These are phyloP conservation scores for Papilio glaucus DNA, from an alignment of 1,140 invertebrate species.

Conservation along the genomic window DNA sequence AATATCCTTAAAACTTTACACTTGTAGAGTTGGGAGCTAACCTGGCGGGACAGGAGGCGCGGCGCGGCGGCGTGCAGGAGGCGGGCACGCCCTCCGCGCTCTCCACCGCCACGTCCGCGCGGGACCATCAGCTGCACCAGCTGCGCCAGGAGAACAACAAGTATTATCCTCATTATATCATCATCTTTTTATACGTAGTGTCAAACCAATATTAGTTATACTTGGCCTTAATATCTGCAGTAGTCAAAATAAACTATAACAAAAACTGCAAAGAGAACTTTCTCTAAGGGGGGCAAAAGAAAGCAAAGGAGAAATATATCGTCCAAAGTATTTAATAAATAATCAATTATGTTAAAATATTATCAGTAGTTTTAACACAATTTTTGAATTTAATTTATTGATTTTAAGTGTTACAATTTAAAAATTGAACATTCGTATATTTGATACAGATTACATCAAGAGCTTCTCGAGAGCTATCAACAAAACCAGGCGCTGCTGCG, in stretches of 20 bases:
- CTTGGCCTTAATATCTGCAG: not conserved
- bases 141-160: constrained; percentile 70
- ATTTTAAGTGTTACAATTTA: not conserved
- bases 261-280: too few relatives aligned
- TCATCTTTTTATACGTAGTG: not conserved
- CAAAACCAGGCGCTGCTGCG: constrained; percentile 89
- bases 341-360: too few relatives aligned
- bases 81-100: constrained; percentile 68
- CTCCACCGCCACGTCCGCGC: constrained; percentile 69
- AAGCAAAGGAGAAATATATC: too few relatives aligned
- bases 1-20: too few relatives aligned
- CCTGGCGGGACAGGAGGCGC: constrained; percentile 87
- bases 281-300: too few relatives aligned
- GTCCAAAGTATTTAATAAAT: too few relatives aligned
- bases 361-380: too few relatives aligned
- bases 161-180: constrained; percentile 48
- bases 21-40: constrained; percentile 90
- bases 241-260: not conserved
- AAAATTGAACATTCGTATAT: not conserved
- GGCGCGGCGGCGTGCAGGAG: constrained; percentile 53
- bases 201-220: not conserved
- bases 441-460: constrained; percentile 82
- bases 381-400: not conserved
- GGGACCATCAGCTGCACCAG: constrained; percentile 60
- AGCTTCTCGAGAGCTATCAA: constrained; percentile 88